Percentiles rank a stretch among this genome's conserved stretches.
phyloP scores from a whole-genome alignment of 2,113 vertebrate species.

The Nycticorax nycticorax region DNA sequence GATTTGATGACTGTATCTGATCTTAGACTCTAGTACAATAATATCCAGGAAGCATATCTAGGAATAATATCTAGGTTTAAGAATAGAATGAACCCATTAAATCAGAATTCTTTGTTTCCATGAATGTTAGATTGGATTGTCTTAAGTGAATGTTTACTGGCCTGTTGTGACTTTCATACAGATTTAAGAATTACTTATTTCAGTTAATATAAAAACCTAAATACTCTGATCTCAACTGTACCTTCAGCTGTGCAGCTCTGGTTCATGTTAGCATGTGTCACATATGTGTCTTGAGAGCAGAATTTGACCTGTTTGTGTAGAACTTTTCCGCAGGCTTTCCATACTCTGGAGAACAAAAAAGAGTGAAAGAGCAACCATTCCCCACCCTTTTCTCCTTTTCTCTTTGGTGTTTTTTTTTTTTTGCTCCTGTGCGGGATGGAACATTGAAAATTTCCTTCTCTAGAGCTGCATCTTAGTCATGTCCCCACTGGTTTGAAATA shows the following conservation, averaged over 20 bases:
- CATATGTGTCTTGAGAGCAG: neutral
- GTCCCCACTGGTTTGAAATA: neutral
- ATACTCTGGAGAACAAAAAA: neutral
- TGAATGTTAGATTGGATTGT: neutral
- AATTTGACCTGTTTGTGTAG: neutral
- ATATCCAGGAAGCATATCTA: neutral
- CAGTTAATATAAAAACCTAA: neutral
- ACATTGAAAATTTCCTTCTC: neutral
- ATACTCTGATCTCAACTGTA: neutral
- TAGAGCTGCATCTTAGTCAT: neutral
- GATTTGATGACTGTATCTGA: neutral
- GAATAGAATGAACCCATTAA: neutral
- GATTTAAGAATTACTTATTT: neutral
- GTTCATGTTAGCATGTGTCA: neutral
- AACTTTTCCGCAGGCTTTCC: neutral
- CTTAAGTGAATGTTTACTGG: neutral
- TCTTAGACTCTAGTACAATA: conserved; percentile 9
- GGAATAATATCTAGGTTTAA: neutral
- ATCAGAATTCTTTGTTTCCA: conserved; percentile 32
- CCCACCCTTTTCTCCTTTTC: neutral
- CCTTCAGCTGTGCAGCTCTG: neutral
- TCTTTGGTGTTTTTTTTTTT: neutral
- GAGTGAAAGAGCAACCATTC: neutral
- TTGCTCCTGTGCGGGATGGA: neutral
- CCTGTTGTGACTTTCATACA: neutral